phyloP scores from a whole-genome alignment of 1,140 invertebrate species.

The Ostrea denselamellosa region DNA sequence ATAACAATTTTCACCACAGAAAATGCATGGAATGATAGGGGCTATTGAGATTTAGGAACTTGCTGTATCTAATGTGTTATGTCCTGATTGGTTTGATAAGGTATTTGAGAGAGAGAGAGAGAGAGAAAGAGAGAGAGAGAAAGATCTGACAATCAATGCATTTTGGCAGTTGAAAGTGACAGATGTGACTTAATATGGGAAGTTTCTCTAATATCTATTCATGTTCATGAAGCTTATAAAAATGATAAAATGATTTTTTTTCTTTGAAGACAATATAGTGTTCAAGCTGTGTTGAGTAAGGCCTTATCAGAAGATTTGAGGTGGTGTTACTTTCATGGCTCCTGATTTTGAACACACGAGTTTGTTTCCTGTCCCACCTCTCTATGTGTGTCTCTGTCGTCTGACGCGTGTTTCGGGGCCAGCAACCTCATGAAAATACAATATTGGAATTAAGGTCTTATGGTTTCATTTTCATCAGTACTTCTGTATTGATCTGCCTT shows the following conservation, averaged over 20 bases:
- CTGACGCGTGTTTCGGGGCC: constrained; percentile 1
- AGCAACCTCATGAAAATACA: not conserved
- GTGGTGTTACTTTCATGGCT: not conserved
- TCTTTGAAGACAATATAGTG: constrained; percentile 26
- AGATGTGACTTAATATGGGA: not conserved
- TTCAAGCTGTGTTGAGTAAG: constrained; percentile 17
- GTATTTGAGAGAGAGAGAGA: not conserved
- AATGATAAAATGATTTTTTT: constrained; percentile 22
- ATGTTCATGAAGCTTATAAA: constrained; percentile 19
- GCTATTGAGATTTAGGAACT: constrained; percentile 32
- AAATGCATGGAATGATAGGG: constrained; percentile 14
- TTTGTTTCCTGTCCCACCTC: not conserved
- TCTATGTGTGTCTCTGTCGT: not conserved
- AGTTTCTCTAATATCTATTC: not conserved
- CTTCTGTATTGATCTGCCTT: constrained; percentile 14
- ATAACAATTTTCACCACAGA: not conserved
- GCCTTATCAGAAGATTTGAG: not conserved
- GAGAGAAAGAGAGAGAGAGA: not conserved
- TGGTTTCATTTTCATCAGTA: not conserved
- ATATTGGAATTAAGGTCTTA: constrained; percentile 32
- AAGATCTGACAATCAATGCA: not conserved
- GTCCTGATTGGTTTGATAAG: not conserved
- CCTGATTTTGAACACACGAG: constrained; percentile 10
- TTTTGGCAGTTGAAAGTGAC: not conserved
- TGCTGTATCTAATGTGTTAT: constrained; percentile 31